Conservation (phyloP, 2,888 invertebrate species). For the Spatulosminthurus flaviceps region DNA sequence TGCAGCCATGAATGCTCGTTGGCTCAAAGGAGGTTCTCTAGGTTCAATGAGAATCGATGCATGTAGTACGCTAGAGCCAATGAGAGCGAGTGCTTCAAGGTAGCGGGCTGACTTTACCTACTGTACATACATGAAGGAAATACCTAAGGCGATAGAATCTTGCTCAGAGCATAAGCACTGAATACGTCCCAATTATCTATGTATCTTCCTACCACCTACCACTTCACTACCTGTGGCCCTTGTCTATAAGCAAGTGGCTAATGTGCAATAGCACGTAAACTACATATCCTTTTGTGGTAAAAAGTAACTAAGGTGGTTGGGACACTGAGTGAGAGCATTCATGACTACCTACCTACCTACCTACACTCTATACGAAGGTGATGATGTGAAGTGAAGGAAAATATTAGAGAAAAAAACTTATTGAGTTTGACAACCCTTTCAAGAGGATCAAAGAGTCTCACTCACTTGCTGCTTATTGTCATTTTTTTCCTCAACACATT, state of each 20-base stretch:
- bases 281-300: slow-evolving; percentile 2
- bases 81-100: slow-evolving; percentile 15
- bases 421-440: slow-evolving; percentile 2
- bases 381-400: too few species aligned
- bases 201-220: background rate
- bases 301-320: background rate
- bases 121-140: background rate
- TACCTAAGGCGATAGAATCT: too few species aligned
- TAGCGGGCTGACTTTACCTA: background rate
- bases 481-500: background rate
- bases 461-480: slow-evolving; percentile 7
- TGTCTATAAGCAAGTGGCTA: background rate
- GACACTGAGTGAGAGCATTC: too few species aligned
- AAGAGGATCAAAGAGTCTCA: slow-evolving; percentile 9
- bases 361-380: too few species aligned
- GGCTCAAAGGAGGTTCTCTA: slow-evolving; percentile 18
- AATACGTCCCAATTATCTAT: background rate
- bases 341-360: too few species aligned
- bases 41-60: slow-evolving; percentile 13
- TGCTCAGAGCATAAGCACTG: too few species aligned
- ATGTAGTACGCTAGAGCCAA: background rate
- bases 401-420: background rate
- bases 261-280: background rate
- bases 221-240: slow-evolving; percentile 11
- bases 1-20: background rate